Conservation (phyloP, 2,113 vertebrate species). For the Pterocles gutturalis region DNA sequence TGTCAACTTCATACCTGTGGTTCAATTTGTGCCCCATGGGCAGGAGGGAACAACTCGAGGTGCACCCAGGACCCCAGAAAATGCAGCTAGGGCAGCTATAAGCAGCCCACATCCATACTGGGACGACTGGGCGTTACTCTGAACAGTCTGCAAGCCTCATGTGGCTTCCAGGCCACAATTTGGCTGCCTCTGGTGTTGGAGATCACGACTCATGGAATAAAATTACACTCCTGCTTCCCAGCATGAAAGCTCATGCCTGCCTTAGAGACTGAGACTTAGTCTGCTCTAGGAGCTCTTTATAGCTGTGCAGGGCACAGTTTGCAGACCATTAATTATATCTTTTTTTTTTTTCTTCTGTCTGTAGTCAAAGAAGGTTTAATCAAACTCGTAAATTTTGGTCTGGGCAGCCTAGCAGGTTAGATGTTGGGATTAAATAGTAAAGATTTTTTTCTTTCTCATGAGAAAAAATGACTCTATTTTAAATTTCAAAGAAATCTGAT, state of each 20-base stretch:
- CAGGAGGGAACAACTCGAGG: background rate
- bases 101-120: background rate
- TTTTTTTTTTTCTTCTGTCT: background rate
- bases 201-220: background rate
- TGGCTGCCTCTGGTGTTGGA: background rate
- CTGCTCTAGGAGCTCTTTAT: background rate
- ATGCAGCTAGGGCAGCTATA: background rate
- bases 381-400: background rate
- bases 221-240: background rate
- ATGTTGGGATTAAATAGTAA: background rate
- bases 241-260: background rate
- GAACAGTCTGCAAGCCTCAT: accelerated
- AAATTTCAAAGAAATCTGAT: background rate
- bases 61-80: background rate
- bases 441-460: background rate
- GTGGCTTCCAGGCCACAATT: background rate
- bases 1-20: background rate
- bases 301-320: background rate
- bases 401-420: background rate
- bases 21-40: accelerated
- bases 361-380: background rate
- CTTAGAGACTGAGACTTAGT: background rate
- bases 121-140: background rate
- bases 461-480: background rate
- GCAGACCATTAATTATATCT: background rate